Percentiles rank a stretch among this genome's conserved stretches.
phyloP scores from a whole-genome alignment of 1,140 invertebrate species.

The Drosophila subobscura region DNA sequence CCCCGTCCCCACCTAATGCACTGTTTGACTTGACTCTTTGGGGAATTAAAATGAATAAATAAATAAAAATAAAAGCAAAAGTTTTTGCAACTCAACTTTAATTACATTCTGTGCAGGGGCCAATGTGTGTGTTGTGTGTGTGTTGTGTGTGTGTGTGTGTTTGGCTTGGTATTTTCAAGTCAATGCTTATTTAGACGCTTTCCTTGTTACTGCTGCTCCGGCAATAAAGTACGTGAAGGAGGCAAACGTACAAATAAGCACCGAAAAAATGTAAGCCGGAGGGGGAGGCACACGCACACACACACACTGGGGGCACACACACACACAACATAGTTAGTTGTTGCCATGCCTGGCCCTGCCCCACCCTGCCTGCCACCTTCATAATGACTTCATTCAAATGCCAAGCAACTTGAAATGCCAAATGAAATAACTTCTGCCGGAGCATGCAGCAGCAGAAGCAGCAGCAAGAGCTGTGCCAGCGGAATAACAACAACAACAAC shows the following conservation, averaged over 20 bases:
- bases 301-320: constrained; percentile 14
- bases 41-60: constrained; percentile 75
- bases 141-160: constrained; percentile 13
- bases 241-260: constrained; percentile 46
- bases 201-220: constrained; percentile 62
- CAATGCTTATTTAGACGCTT: constrained; percentile 76
- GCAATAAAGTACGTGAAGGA: constrained; percentile 64
- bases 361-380: constrained; percentile 58
- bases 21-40: constrained; percentile 19
- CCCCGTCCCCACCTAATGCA: constrained; percentile 14
- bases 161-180: constrained; percentile 46
- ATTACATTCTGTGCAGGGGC: constrained; percentile 65
- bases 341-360: constrained; percentile 31
- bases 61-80: constrained; percentile 80
- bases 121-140: constrained; percentile 14
- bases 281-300: no score
- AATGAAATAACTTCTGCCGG: constrained; percentile 77
- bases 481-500: constrained; percentile 50
- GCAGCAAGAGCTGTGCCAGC: constrained; percentile 36
- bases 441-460: constrained; percentile 32
- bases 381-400: constrained; percentile 81
- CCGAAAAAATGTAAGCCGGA: constrained; percentile 59
- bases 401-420: constrained; percentile 79
- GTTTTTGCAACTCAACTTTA: constrained; percentile 77
- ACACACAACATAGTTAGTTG: constrained; percentile 42